Evolutionary conservation across 2,888 invertebrate species (phyloP), one percentile per base, ranked within the genome.

Genomic region (Epinotia demarniana): DNA sequence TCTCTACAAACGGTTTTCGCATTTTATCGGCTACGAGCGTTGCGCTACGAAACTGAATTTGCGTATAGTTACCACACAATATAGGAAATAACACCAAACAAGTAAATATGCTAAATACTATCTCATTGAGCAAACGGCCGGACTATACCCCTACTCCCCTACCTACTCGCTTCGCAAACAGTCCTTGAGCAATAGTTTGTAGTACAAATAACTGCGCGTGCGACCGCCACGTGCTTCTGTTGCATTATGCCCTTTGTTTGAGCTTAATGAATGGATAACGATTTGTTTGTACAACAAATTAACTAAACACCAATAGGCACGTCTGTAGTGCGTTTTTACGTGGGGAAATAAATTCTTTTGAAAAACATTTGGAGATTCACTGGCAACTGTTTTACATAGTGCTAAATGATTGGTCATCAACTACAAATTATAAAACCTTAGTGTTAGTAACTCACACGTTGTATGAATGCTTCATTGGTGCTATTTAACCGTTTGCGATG

Each of bases 151-250:
- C 23, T 27, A 27, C 39, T 43, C n/a, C 39, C 19, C 23, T 19
- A 68, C 23, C 23, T 27, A 27, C 39, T 43, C n/a, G 43, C 19
- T 43, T 23, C 55, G 18, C 73, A 73, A 55, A 62, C 43, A 73
- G 61, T 69, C 57, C 73, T 46, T 49, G 60, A 57, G 43, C 23
- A 23, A 27, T 64, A 43, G 55, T 68, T 70, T 53, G 33, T 71
- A 64, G 75, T 27, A 71, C 75, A 66, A 75, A 75, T 53, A 63
- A 13, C 19, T 12, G 74, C 75, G 75, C 74, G 74, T 70, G 74
- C 74, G 60, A 33, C 53, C 0, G 60, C 70, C 75, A 70, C 75
- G 70, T 75, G 75, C 58, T 53, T 62, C 62, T 64, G 64, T 72
- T 64, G 72, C 72, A 58, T 46, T 68, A 49, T 68, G 67, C 64